Base-by-base conservation (phyloP, 2,888 invertebrate genomes). In the Acanthosepion pharaonis region DNA sequence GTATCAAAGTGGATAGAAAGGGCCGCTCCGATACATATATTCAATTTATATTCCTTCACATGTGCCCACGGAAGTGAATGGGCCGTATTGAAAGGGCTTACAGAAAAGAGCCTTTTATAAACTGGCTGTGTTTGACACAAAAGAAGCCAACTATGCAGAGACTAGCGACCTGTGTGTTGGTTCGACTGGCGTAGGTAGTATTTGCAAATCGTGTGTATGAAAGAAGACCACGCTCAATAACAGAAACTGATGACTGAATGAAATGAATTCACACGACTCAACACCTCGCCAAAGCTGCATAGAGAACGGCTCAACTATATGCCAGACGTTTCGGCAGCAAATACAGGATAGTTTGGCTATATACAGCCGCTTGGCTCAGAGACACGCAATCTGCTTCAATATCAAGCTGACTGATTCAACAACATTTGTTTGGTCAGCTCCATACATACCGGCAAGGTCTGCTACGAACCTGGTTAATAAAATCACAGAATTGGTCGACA, bases 61-160 rank as follows among this genome's bases (percentile, higher is more conserved):
- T 78, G 78, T 33, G 78, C n/a, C n/a, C 78, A 78, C 78, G 78
- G 78, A 78, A 78, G 78, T 78, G 78, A 78, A 78, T 78, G 78
- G 78, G 78, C n/a, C 78, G 78, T 78, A 78, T 78, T 78, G 78
- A 78, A 78, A 78, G 78, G 78, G 78, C n/a, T n/a, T 78, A 78
- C n/a, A 78, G 42, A n/a, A 78, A 78, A 78, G 78, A 78, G 33
- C 78, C 78, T 78, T 78, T 78, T 78, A 78, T 78, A 78, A 78
- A 78, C 78, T 78, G 78, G 78, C 78, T 78, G 15, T 78, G 78
- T 78, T 33, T 78, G 78, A n/a, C 23, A 78, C 78, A 78, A 78
- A 78, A 78, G 78, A 78, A 78, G 5, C 78, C n/a, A 78, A 78
- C 78, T 78, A 23, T 78, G 78, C 78, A 5, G n/a, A 33, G n/a